A percentile compares a stretch with the other conserved stretches of the same genome.
Conservation (phyloP, 2,797 vertebrate genomes). For the Picus viridis region DNA sequence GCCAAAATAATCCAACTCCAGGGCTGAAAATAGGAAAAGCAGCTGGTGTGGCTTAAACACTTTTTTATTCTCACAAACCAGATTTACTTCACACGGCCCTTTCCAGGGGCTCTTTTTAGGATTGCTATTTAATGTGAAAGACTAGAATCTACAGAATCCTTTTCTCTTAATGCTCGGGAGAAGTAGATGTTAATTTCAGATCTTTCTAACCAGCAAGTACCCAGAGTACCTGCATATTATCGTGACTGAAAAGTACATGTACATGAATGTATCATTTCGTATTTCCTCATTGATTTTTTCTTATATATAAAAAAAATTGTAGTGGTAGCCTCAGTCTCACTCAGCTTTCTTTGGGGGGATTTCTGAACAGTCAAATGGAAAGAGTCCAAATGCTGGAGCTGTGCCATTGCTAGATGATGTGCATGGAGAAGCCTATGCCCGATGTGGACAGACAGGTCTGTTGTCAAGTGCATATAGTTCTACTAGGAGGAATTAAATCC, state of each 20-base stretch:
- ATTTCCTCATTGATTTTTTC: neutral
- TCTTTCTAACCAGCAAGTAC: neutral
- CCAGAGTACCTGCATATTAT: neutral
- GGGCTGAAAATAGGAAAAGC: neutral
- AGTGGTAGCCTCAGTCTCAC: neutral
- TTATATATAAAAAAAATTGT: neutral
- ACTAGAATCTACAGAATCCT: neutral
- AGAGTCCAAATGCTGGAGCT: neutral
- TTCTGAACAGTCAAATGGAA: neutral
- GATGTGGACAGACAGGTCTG: neutral
- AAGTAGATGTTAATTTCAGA: neutral
- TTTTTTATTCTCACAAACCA: neutral
- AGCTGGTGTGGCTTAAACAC: neutral
- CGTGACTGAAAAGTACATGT: neutral
- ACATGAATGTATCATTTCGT: neutral
- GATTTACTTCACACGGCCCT: neutral
- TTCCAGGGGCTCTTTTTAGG: neutral
- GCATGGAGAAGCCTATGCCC: neutral
- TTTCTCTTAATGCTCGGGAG: neutral
- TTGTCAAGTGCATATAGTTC: neutral
- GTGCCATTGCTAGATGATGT: neutral
- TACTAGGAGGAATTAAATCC: neutral
- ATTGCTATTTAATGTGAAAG: neutral
- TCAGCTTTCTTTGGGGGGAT: neutral
- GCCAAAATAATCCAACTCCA: neutral